Percentiles rank a stretch among this genome's conserved stretches.
These are phyloP conservation scores for Augochlora pura DNA, from an alignment of 1,140 invertebrate genomes.

Conservation along the genomic window DNA sequence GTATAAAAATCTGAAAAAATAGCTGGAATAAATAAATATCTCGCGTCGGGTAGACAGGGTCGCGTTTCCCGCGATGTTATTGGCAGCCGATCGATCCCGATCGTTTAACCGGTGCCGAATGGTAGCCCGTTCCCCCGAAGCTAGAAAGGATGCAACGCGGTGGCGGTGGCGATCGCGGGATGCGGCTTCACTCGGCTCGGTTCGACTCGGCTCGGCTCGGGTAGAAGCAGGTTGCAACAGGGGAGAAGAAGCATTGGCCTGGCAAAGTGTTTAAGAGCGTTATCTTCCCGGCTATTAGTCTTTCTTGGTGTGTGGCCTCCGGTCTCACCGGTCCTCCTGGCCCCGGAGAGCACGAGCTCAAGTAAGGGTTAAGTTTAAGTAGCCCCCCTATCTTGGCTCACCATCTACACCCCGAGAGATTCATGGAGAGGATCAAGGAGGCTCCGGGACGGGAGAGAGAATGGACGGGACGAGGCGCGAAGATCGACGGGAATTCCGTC, in stretches of 20 bases:
- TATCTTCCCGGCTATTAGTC: conserved; percentile 79
- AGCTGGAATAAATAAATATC: no score
- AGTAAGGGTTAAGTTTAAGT: conserved; percentile 79
- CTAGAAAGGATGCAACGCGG: background rate
- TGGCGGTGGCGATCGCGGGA: background rate
- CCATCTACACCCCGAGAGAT: conserved; percentile 74
- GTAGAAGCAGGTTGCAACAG: conserved; percentile 57
- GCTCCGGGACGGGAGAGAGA: background rate
- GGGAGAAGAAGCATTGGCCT: conserved; percentile 75
- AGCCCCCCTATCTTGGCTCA: conserved; percentile 70
- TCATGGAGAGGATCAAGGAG: conserved; percentile 57
- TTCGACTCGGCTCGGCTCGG: background rate
- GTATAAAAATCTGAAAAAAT: no score
- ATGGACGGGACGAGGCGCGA: conserved; percentile 51
- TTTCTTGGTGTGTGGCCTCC: conserved; percentile 79
- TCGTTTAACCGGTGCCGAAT: conserved; percentile 37
- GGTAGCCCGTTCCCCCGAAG: conserved; percentile 12
- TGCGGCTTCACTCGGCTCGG: background rate
- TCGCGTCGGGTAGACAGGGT: no score
- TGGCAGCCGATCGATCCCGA: conserved; percentile 43
- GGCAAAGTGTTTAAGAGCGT: conserved; percentile 80
- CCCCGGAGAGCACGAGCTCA: conserved; percentile 70
- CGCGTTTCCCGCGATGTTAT: conserved; percentile 35
- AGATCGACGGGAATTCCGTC: conserved; percentile 63
- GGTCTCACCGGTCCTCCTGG: conserved; percentile 71